Evolutionary conservation across 1,140 invertebrate genomes (phyloP).

Genomic region (Hycleus cichorii): DNA sequence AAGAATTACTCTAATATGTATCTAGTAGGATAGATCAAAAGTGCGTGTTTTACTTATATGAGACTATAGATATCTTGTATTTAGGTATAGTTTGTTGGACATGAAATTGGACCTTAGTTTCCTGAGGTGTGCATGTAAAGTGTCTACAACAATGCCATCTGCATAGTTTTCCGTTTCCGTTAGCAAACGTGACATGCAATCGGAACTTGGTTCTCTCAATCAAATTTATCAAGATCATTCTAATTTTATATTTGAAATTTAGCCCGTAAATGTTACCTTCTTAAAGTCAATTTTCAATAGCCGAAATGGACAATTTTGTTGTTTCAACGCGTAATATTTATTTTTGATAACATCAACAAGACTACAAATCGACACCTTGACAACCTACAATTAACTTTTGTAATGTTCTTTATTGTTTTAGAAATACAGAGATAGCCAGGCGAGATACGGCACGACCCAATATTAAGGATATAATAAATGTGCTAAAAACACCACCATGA

Average conservation of each 20-base stretch:
- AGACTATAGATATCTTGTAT: conserved; percentile 7
- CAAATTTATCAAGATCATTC: conserved; percentile 40
- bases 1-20: no score
- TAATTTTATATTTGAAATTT: conserved; percentile 21
- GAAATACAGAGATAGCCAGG: conserved; percentile 30
- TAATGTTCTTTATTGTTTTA: conserved; percentile 41
- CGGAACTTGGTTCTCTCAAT: conserved; percentile 39
- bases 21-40: background rate
- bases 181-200: conserved; percentile 36
- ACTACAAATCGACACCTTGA: conserved; percentile 44
- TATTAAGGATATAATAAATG: conserved; percentile 34
- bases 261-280: conserved; percentile 21
- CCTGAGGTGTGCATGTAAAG: conserved; percentile 38
- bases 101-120: conserved; percentile 31
- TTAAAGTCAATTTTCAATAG: conserved; percentile 16
- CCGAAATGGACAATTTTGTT: conserved; percentile 31
- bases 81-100: conserved; percentile 10
- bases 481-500: conserved; percentile 4
- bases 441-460: conserved; percentile 30
- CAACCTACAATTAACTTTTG: conserved; percentile 40
- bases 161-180: conserved; percentile 41
- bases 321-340: conserved; percentile 40
- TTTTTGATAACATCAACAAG: conserved; percentile 40
- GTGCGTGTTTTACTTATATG: conserved; percentile 4
- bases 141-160: conserved; percentile 39